These are phyloP conservation scores for Temnothorax ravouxi DNA, from an alignment of 2,888 invertebrate species.

Conservation along the genomic window DNA sequence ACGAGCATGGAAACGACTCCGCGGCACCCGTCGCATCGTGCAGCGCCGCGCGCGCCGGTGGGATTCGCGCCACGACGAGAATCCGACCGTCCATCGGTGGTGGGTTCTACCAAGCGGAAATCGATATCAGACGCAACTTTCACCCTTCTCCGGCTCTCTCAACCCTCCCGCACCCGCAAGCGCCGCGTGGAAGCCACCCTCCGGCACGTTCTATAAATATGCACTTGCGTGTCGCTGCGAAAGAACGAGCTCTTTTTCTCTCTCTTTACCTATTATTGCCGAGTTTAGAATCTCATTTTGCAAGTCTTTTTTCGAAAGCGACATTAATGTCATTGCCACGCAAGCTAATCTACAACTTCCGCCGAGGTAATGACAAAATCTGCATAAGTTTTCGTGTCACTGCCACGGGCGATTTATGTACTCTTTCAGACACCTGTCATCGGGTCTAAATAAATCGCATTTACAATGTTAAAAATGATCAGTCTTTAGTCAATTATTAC, in stretches of 20 bases:
- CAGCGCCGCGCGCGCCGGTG: not conserved
- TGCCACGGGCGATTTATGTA: not conserved
- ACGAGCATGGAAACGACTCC: not conserved
- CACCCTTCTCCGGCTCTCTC: slow-evolving; percentile 61
- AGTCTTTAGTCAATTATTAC: not conserved
- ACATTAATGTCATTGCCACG: slow-evolving; percentile 5
- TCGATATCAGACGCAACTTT: slow-evolving; percentile 77
- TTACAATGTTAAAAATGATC: not conserved
- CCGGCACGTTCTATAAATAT: slow-evolving; percentile 52
- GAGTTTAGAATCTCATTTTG: slow-evolving; percentile 25
- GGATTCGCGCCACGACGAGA: slow-evolving; percentile 37
- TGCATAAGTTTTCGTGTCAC: slow-evolving; percentile 10
- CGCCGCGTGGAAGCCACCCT: slow-evolving; percentile 47
- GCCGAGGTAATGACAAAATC: slow-evolving; percentile 16
- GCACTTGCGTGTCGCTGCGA: slow-evolving; percentile 38
- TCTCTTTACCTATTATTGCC: not conserved
- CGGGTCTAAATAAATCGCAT: not conserved
- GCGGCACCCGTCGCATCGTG: too few species aligned
- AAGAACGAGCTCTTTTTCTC: not conserved
- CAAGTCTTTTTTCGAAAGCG: not conserved
- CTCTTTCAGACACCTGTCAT: slow-evolving; percentile 12
- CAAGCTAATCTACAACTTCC: slow-evolving; percentile 20
- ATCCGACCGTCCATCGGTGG: slow-evolving; percentile 36
- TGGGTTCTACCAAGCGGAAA: slow-evolving; percentile 68
- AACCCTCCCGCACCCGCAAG: slow-evolving; percentile 22